Base-by-base conservation (phyloP, 2,113 vertebrate species). In the Sander vitreus region DNA sequence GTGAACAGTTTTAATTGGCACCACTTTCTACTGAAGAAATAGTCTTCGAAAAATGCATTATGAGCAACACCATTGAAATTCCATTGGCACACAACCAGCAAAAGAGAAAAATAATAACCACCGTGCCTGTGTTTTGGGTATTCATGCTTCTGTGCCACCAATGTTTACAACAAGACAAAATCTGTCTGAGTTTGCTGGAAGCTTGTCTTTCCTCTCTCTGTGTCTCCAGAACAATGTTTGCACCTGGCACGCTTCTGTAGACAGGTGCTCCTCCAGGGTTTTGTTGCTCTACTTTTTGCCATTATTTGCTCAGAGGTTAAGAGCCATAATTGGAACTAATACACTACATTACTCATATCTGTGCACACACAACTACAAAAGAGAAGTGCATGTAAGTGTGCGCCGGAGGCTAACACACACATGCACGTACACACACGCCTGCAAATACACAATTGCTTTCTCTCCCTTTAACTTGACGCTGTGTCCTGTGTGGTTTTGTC, bases 231-330 rank as follows among this genome's bases (percentile, higher is more conserved):
- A 92, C 90, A 93, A 87, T 88, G 89, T 93, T 91, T 92, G 91
- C 94, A 95, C 94, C 95, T 96, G 95, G 94, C 94, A 91, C 71
- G 51, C 87, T 93, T 58, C 91, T 85, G 87, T 57, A 85, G 93
- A 93, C 95, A 95, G 95, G 94, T 96, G 95, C 92, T 94, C 73
- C 84, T 71, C 87, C 43, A 18, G 80, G 84, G 83, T 89, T 94
- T 90, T 87, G 87, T 90, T 80, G 78, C 90, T 91, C 87, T 86
- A 88, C 89, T 93, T 85, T 90, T 84, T 85, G 80, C 89, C 90
- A 72, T 81, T 96, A 93, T 96, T 95, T 95, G 89, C 93, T 86
- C 86, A 93, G 86, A 90, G 95, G 95, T 95, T 94, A 94, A 73
- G 80, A 89, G 85, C 83, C 91, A 93, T 92, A 93, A 91, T 92